Base-by-base conservation (phyloP, 2,113 vertebrate species). In the Rhinolophus sinicus region DNA sequence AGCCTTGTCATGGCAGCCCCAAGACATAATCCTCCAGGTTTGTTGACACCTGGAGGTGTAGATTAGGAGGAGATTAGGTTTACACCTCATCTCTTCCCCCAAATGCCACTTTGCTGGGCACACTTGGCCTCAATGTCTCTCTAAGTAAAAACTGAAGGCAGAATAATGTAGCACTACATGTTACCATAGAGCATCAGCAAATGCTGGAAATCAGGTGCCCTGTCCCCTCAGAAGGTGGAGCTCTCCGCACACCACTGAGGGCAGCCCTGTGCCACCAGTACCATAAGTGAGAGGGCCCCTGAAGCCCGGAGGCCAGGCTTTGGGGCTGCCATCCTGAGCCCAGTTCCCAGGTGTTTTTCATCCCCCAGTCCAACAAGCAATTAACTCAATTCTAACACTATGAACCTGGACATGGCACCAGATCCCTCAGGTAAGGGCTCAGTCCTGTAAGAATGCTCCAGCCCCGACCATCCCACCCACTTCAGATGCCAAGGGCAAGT, bases 341-440 rank as follows among this genome's bases (percentile, higher is more conserved):
- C 0, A 6, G 7, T 10, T 15, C 60, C 60, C 2, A 6, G 0
- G 16, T 12, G 8, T n/a, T 12, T 9, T 6, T 19, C 10, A 11
- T 58, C 19, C 47, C 8, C 54, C 28, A 16, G 4, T 22, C 6
- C 11, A 21, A 44, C 8, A 38, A 38, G 30, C 1, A 16, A 15
- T 60, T 5, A n/a, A 15, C 16, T 77, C 47, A 40, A 0, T 24
- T 54, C 44, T 14, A 26, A 78, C 24, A 54, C 60, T 9, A 1
- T 24, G 60, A 47, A 64, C 70, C 5, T 3, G 38, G 38, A 35
- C 4, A 58, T 11, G 9, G 30, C 22, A 9, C 11, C 16, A 0
- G 82, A 58, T 11, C 0, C 28, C 50, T 50, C 16, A 54, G 73
- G 73, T 4, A 44, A 13, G 26, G n/a, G 19, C n/a, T 54, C 60